These are phyloP conservation scores for Esox lucius DNA, from an alignment of 2,797 vertebrate species.

Conservation along the genomic window DNA sequence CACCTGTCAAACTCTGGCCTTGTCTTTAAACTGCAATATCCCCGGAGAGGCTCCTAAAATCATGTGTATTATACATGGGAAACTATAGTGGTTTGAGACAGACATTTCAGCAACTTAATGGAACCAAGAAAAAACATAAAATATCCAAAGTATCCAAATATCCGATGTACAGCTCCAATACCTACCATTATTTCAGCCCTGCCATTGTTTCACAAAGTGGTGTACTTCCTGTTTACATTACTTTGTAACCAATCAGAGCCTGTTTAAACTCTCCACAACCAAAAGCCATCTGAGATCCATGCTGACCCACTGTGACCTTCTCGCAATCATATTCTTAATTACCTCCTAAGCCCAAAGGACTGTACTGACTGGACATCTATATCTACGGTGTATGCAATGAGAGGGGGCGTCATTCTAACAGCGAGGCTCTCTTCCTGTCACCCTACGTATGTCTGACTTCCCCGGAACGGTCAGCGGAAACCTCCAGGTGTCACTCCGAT, in stretches of 20 bases:
- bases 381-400: background rate
- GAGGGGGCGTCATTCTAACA: constrained; percentile 35
- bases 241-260: constrained; percentile 24
- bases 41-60: no score
- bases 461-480: constrained; percentile 9
- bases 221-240: constrained; percentile 34
- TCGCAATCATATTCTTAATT: constrained; percentile 27
- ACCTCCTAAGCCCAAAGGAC: constrained; percentile 25
- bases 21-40: no score
- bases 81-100: constrained; percentile 3
- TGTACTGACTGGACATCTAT: constrained; percentile 22
- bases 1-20: no score
- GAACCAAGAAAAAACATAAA: no score
- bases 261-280: constrained; percentile 15
- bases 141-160: no score
- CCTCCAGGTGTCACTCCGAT: constrained; percentile 26
- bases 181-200: constrained; percentile 1
- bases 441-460: constrained; percentile 11
- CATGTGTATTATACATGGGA: no score
- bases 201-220: constrained; percentile 36
- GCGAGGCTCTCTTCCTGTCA: constrained; percentile 34
- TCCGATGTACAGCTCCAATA: no score
- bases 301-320: constrained; percentile 23
- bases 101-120: no score
- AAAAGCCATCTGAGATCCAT: constrained; percentile 18